phyloP scores from a whole-genome alignment of 2,113 vertebrate species.

The Muntiacus reevesi region DNA sequence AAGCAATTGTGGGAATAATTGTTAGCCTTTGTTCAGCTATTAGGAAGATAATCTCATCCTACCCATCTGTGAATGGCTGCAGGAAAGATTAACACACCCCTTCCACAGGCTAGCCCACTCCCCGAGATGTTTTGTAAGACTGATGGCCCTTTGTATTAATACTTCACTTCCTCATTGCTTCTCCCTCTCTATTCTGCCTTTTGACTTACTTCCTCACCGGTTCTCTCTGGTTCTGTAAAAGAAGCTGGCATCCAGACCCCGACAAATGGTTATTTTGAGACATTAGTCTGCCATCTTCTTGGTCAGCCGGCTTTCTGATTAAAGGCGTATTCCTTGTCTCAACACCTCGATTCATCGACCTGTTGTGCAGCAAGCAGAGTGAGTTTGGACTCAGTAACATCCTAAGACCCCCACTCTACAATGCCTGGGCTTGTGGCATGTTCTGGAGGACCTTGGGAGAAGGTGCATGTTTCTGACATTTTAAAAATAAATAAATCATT shows the following conservation, averaged over 20 bases:
- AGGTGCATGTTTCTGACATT: not conserved
- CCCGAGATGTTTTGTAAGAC: not conserved
- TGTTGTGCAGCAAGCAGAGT: not conserved
- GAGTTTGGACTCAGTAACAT: not conserved
- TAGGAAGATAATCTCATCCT: not conserved
- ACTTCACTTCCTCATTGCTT: not conserved
- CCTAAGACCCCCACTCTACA: rapidly evolving
- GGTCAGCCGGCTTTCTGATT: not conserved
- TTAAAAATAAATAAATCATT: not conserved
- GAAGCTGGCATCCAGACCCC: not conserved
- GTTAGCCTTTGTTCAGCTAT: not conserved
- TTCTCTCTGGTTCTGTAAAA: not conserved
- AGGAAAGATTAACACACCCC: not conserved
- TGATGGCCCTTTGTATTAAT: not conserved
- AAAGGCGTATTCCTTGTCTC: not conserved
- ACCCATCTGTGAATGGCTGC: not conserved
- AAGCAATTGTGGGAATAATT: not conserved
- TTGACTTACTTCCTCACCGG: not conserved
- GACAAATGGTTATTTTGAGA: not conserved
- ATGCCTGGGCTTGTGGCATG: not conserved
- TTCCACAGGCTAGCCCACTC: not conserved
- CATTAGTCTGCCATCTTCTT: not conserved
- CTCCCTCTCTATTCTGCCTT: not conserved
- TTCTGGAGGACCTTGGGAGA: not conserved
- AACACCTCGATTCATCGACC: not conserved